Evolutionary conservation across 2,797 vertebrate genomes (phyloP).

Genomic region (Sebastes diploproa): DNA sequence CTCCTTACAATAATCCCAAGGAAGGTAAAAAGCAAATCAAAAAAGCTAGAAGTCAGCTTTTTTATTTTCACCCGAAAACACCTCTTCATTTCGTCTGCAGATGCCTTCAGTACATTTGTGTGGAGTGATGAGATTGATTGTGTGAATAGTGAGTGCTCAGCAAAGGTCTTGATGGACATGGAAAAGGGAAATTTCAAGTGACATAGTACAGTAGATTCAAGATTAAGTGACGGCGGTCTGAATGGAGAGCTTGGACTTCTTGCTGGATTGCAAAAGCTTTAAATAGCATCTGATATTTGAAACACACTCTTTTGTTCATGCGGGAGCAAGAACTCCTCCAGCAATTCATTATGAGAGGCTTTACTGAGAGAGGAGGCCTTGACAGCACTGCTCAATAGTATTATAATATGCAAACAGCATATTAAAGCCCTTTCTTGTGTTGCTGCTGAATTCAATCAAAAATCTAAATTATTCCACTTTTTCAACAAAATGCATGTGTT

Average conservation of each 20-base stretch:
- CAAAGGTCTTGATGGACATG: conserved; percentile 59
- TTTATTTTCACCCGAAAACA: conserved; percentile 48
- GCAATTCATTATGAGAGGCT: conserved; percentile 52
- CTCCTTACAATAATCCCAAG: conserved; percentile 23
- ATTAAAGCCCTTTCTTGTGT: conserved; percentile 19
- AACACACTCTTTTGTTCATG: conserved; percentile 53
- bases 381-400: conserved; percentile 41
- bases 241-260: conserved; percentile 54
- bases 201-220: conserved; percentile 63
- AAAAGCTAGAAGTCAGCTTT: conserved; percentile 55
- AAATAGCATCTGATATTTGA: conserved; percentile 68
- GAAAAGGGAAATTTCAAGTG: conserved; percentile 53
- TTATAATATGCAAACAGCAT: conserved; percentile 47
- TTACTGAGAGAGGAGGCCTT: conserved; percentile 38
- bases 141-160: conserved; percentile 69
- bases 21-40: conserved; percentile 30
- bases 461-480: conserved; percentile 3
- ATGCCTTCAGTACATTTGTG: conserved; percentile 32
- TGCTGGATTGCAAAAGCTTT: conserved; percentile 67
- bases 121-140: conserved; percentile 66
- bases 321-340: conserved; percentile 43
- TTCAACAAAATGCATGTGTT: conserved; percentile 16
- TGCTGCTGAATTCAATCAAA: conserved; percentile 18
- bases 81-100: conserved; percentile 33
- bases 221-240: conserved; percentile 51